Percentiles rank a stretch among this genome's conserved stretches.
These are phyloP conservation scores for Oriolus oriolus DNA, from an alignment of 2,113 vertebrate species.

Conservation along the genomic window DNA sequence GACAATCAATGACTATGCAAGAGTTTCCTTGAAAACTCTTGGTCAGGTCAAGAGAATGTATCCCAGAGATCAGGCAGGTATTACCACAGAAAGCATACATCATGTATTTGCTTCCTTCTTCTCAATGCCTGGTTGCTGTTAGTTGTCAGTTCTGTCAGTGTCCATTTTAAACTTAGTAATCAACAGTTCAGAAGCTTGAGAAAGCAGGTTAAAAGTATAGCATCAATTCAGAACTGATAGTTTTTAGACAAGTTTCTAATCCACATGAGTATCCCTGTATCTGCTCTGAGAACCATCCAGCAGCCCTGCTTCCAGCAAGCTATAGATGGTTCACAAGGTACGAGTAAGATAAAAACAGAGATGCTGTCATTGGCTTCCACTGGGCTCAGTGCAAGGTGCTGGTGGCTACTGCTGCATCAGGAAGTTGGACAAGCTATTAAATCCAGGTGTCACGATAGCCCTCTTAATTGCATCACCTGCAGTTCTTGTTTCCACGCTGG, in stretches of 20 bases:
- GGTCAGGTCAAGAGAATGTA: not conserved
- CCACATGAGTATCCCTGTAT: too few species aligned
- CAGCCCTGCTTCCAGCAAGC: not conserved
- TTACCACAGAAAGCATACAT: not conserved
- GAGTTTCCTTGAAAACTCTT: not conserved
- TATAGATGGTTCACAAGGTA: not conserved
- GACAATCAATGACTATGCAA: not conserved
- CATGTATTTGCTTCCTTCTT: not conserved
- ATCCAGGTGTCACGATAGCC: not conserved
- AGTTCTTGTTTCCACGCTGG: not conserved
- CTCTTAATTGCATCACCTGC: not conserved
- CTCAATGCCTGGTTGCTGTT: not conserved
- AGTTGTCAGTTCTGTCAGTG: not conserved
- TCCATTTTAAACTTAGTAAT: not conserved
- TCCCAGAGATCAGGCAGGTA: not conserved
- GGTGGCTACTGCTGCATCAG: not conserved
- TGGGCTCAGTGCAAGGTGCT: not conserved
- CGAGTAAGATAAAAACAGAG: rapidly evolving
- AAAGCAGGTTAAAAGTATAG: not conserved
- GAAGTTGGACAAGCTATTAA: not conserved
- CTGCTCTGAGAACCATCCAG: not conserved
- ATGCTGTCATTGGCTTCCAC: not conserved
- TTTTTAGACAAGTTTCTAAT: not conserved
- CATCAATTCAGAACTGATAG: not conserved
- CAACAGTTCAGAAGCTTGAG: not conserved